Evolutionary conservation across 1,140 invertebrate species (phyloP), one percentile per base, ranked within the genome.

Genomic region (Eupeodes corollae): DNA sequence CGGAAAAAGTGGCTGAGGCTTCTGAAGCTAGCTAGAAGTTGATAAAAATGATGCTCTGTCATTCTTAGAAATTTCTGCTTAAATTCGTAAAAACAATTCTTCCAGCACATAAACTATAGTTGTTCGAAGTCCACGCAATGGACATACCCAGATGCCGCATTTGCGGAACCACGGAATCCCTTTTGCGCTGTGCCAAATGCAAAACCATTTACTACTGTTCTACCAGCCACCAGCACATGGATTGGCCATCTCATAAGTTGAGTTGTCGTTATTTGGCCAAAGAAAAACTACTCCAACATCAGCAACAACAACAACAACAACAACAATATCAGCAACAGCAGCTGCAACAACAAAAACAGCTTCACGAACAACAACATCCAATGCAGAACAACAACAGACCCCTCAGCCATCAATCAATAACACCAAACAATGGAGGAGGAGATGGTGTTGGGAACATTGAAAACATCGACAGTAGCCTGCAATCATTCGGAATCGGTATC

Each of bases 211-310:
- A 79, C 70, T 90, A 89, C 68, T 90, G 87, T 67, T 80, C 78
- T 38, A 83, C 79, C 56, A 80, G 83, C 52, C 86, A 89, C 63
- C 86, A 89, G 69, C 78, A 75, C 46, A 60, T 74, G 49, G 80
- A 89, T 55, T 89, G 86, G 86, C 78, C 79, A 53, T 70, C 70
- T 46, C 87, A 90, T 61, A 84, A 81, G 68, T 65, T 63, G 54
- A 69, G 73, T 42, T 78, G 76, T 16, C 59, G 59, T 2, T 42
- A 53, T 6, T 37, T 67, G 19, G 56, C 63, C 13, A 58, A 57
- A 6, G 59, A 67, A 16, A 61, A 47, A 40, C 14, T 60, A 51
- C 16, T 56, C 16, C 11, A 32, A 12, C 42, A 45, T 14, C 39
- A 39, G 15, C 26, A 48, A n/a, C 39, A 42, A 13, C 55, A n/a